Percentiles rank a stretch among this genome's conserved stretches.
These are phyloP conservation scores for Acipenser transmontanus DNA, from an alignment of 2,797 vertebrate species.

Conservation along the genomic window DNA sequence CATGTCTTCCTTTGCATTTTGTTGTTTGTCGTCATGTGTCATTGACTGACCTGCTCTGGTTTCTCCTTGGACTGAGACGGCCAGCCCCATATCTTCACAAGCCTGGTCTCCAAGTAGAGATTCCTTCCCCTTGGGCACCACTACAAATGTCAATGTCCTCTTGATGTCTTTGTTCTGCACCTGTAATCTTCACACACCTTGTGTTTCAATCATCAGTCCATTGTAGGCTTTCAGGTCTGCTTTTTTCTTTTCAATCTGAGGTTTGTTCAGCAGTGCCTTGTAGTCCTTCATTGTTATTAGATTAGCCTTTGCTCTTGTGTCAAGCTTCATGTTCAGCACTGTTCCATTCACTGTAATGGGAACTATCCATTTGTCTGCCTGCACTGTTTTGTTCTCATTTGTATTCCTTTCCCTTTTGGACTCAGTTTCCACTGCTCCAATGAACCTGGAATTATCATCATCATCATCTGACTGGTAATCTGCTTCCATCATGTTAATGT, in stretches of 20 bases:
- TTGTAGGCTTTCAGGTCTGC: background rate
- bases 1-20: too few species aligned
- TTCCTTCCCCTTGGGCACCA: background rate
- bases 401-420: background rate
- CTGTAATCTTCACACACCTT: background rate
- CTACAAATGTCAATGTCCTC: background rate
- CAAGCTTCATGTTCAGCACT: background rate
- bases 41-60: background rate
- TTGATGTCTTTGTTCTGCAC: background rate
- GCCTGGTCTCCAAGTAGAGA: background rate
- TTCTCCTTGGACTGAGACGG: background rate
- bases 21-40: too few species aligned
- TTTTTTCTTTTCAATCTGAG: background rate
- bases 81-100: background rate
- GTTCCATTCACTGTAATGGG: background rate
- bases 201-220: background rate
- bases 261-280: background rate
- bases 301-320: background rate
- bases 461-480: background rate
- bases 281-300: background rate
- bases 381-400: background rate
- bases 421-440: background rate
- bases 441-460: background rate
- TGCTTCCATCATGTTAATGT: background rate
- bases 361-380: background rate